These are phyloP conservation scores for Onychomys leucogaster DNA, from an alignment of 2,797 vertebrate species.

Conservation along the genomic window DNA sequence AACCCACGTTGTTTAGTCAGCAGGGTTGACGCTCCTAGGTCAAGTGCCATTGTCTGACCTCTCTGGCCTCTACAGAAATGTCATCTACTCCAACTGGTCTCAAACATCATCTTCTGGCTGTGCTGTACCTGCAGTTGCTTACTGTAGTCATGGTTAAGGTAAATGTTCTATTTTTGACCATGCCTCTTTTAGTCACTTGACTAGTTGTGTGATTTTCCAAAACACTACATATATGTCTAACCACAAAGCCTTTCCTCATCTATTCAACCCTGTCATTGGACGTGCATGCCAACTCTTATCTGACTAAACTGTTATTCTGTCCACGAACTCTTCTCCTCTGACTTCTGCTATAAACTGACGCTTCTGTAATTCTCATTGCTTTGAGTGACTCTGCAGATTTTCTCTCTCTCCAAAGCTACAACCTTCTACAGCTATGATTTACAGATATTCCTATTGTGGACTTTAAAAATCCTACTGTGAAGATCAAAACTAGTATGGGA, in stretches of 20 bases:
- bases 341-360: conserved; percentile 9
- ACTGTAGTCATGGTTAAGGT: neutral
- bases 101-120: neutral
- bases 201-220: neutral
- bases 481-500: neutral
- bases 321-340: neutral
- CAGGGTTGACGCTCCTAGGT: neutral
- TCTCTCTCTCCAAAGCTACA: conserved; percentile 7
- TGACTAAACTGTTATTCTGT: neutral
- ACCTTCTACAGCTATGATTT: conserved; percentile 41
- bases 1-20: neutral
- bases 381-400: neutral
- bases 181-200: neutral
- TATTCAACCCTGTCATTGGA: neutral
- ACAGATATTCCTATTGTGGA: neutral
- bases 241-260: neutral
- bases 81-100: neutral
- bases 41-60: neutral
- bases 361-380: neutral
- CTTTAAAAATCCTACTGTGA: conserved; percentile 12
- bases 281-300: neutral
- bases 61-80: neutral
- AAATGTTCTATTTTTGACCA: neutral
- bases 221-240: neutral
- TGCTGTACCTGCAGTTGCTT: neutral